These are phyloP conservation scores for Acleris literana DNA, from an alignment of 2,888 invertebrate genomes.

Conservation along the genomic window DNA sequence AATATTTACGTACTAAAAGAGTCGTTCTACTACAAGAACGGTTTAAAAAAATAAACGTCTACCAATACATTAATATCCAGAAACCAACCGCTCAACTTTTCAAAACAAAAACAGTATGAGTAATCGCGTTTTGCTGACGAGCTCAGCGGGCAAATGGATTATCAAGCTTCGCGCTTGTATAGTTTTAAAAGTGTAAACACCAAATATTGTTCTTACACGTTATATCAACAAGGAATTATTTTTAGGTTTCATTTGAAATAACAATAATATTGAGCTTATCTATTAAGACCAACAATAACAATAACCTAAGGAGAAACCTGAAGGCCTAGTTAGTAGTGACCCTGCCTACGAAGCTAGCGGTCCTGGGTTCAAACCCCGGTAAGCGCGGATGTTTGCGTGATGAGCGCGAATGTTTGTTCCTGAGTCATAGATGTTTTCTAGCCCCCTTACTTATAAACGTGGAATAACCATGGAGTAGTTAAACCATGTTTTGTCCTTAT, in stretches of 20 bases:
- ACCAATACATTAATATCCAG: neutral
- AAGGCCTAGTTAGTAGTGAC: too few species aligned
- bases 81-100: neutral
- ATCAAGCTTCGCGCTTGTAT: neutral
- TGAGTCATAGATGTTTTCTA: too few species aligned
- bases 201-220: neutral
- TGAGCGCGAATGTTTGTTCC: too few species aligned
- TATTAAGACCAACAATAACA: neutral
- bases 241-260: neutral
- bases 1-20: conserved; percentile 1
- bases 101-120: neutral
- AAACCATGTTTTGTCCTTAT: too few species aligned
- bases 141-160: neutral
- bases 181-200: neutral
- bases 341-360: too few species aligned
- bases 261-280: neutral
- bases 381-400: too few species aligned
- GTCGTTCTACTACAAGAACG: neutral
- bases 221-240: neutral
- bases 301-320: too few species aligned
- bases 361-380: too few species aligned
- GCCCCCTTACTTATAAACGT: too few species aligned
- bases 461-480: too few species aligned
- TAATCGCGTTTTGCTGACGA: neutral
- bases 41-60: neutral